Evolutionary conservation across 2,888 invertebrate species (phyloP).

Genomic region (Polietes domitor): DNA sequence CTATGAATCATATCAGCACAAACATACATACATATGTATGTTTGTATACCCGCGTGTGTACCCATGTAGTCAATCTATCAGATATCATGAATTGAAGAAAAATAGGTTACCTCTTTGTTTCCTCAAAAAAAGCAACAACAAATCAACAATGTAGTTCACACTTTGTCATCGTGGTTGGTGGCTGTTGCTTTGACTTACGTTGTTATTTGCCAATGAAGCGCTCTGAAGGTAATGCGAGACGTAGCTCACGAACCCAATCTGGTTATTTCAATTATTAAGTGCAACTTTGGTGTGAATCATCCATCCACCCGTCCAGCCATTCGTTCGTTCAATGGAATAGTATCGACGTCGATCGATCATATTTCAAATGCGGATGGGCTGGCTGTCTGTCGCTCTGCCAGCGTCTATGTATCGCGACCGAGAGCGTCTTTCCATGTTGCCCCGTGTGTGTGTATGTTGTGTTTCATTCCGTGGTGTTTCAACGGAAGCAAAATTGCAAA

Average conservation of each 20-base stretch:
- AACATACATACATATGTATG: neutral
- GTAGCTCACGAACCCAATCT: neutral
- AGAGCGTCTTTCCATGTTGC: too few relatives aligned
- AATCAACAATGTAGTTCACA: neutral
- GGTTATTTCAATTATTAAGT: neutral
- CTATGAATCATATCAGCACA: neutral
- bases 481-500: neutral
- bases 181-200: neutral
- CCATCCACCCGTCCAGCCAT: neutral
- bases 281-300: neutral
- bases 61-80: neutral
- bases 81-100: neutral
- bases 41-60: neutral
- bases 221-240: neutral
- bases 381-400: neutral
- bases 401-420: too few relatives aligned
- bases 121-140: neutral
- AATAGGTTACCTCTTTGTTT: slow-evolving; percentile 1
- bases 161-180: neutral
- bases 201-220: neutral
- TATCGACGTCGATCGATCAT: neutral
- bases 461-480: neutral
- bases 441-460: neutral
- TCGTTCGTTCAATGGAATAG: neutral
- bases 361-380: slow-evolving; percentile 5